Percentiles rank a stretch among this genome's conserved stretches.
Conservation (phyloP, 2,888 invertebrate species). For the Mycogona germanica region DNA sequence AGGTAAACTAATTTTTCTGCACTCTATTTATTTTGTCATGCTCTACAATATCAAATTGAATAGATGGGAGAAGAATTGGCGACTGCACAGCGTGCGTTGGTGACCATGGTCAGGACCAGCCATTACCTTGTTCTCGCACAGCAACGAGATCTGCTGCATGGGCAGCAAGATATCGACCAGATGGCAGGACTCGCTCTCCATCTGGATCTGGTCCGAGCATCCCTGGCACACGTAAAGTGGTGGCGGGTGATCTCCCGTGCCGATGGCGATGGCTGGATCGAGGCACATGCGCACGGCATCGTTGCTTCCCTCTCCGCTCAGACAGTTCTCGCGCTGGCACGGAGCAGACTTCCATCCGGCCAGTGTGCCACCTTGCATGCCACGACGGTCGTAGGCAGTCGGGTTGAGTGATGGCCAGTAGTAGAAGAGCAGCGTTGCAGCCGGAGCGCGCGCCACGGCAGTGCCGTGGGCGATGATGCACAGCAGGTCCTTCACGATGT, state of each 20-base stretch:
- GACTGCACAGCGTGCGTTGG: background rate
- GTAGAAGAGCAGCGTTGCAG: constrained; percentile 92
- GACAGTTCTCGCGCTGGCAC: constrained; percentile 82
- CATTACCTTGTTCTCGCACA: constrained; percentile 95
- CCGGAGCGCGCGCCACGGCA: constrained; percentile 81
- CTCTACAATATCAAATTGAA: no score
- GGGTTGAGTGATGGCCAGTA: constrained; percentile 99
- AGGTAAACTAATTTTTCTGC: no score
- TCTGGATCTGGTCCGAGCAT: constrained; percentile 51
- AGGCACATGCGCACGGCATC: constrained; percentile 67
- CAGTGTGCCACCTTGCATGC: constrained; percentile 46
- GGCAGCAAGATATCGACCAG: constrained; percentile 50
- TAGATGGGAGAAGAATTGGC: no score
- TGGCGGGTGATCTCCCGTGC: constrained; percentile 53
- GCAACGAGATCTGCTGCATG: constrained; percentile 87
- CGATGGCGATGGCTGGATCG: constrained; percentile 74
- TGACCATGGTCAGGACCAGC: background rate
- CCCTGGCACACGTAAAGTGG: constrained; percentile 93
- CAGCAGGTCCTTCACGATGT: constrained; percentile 82
- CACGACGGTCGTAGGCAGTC: constrained; percentile 77
- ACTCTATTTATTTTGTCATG: no score
- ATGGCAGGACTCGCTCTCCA: constrained; percentile 31
- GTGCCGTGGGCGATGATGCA: constrained; percentile 96
- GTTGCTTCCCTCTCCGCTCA: constrained; percentile 42
- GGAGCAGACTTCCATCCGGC: constrained; percentile 39